Base-by-base conservation (phyloP, 2,113 vertebrate species). In the Astur gentilis region DNA sequence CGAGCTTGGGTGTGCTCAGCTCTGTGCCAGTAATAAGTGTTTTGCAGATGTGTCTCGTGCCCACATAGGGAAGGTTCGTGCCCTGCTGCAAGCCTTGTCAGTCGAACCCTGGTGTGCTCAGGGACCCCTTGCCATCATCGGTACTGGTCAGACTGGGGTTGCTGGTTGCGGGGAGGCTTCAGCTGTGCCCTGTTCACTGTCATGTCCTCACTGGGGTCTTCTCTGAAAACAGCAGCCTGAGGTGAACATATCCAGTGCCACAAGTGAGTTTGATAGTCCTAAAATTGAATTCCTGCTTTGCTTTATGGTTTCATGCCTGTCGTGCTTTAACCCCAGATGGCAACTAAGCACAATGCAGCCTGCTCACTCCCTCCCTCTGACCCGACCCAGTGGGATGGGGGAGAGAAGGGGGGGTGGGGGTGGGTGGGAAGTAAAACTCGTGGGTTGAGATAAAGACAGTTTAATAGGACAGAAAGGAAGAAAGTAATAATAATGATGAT, bases 201-300 rank as follows among this genome's bases (percentile, higher is more conserved):
- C 47, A n/a, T 0, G 0, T 77, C 32, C 26, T 79, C 3, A 0
- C 36, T 82, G 38, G 61, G 50, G 16, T 61, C 40, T 87, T 49
- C 22, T 81, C 29, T 95, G 88, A 36, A 65, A 65, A 70, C 40
- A 71, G 17, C 36, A 58, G 66, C 76, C 61, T 90, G 31, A 71
- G 73, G 75, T 91, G 82, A 85, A 34, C 0, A 3, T 40, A 5
- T 32, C 23, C 79, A 55, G 55, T 83, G 45, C 64, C 83, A 88
- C 87, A 83, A 93, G 70, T 70, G 71, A 80, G 54, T 85, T 78
- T 97, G 93, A 95, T 91, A 96, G 61, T 93, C 72, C 84, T 80
- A 73, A 92, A 94, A 94, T 80, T 96, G 93, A 95, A 94, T 88
- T 95, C 58, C 67, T 90, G 75, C 79, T 87, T 92, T 94, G 67